Evolutionary conservation across 1,140 invertebrate species (phyloP).

Genomic region (Tetramorium parvispinum): DNA sequence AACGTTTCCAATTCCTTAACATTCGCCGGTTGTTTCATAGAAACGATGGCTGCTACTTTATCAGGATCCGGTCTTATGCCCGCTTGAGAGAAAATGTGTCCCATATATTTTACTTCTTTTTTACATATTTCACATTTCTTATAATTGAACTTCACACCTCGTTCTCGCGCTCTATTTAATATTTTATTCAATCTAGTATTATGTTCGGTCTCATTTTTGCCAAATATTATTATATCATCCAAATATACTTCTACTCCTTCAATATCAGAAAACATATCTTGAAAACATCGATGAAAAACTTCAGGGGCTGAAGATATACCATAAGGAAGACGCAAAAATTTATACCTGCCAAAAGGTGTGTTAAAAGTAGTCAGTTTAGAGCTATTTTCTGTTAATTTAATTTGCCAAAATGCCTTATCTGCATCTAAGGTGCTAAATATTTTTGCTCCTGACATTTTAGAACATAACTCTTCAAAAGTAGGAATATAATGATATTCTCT

Average conservation of each 20-base stretch:
- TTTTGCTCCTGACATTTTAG: too few species aligned
- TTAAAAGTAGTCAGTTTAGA: neutral
- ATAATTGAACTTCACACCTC: neutral
- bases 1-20: neutral
- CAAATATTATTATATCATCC: neutral
- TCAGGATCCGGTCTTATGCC: neutral
- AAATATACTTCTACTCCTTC: neutral
- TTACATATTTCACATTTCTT: too few species aligned
- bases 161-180: neutral
- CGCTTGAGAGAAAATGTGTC: neutral
- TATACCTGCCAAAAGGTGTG: neutral
- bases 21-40: neutral
- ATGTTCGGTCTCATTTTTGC: neutral
- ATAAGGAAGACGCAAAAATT: neutral
- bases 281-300: neutral
- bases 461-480: too few species aligned
- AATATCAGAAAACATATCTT: neutral
- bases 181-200: neutral
- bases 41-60: neutral
- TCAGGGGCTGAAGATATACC: neutral
- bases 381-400: too few species aligned
- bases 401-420: too few species aligned
- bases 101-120: neutral
- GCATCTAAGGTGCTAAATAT: too few species aligned
- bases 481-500: too few species aligned